Conservation (phyloP, 2,888 invertebrate genomes). For the Dichetophora obliterata region DNA sequence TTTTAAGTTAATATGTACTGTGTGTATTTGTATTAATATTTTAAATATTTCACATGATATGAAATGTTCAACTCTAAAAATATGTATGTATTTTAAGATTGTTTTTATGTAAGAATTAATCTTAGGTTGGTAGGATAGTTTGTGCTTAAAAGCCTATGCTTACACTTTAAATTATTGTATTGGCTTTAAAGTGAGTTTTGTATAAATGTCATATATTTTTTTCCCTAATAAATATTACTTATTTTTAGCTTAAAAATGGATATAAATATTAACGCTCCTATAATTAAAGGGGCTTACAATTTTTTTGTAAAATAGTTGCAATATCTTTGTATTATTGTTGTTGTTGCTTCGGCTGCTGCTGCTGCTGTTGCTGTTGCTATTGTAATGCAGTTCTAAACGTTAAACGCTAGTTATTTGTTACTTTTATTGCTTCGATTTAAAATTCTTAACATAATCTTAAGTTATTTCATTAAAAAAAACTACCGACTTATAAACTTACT, state of each 20-base stretch:
- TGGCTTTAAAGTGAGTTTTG: neutral
- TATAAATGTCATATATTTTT: neutral
- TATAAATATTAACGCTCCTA: neutral
- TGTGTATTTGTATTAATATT: slow-evolving; percentile 15
- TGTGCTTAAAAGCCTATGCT: neutral
- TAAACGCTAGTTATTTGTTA: neutral
- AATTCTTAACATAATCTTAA: slow-evolving; percentile 5
- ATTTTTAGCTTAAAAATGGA: neutral
- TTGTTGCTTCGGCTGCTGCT: neutral
- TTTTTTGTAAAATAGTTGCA: neutral
- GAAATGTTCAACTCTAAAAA: slow-evolving; percentile 6
- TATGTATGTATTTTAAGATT: neutral
- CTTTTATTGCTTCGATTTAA: neutral
- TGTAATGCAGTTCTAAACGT: neutral
- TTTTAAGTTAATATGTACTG: slow-evolving; percentile 20
- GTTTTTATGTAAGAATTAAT: neutral
- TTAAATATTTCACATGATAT: slow-evolving; percentile 32
- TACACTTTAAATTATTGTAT: neutral
- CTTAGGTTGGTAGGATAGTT: neutral
- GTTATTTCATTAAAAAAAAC: neutral
- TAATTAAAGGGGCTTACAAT: neutral
- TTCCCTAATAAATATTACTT: neutral
- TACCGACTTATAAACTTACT: neutral
- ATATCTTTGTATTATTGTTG: slow-evolving; percentile 12
- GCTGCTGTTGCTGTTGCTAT: neutral